Base-by-base conservation (phyloP, 2,797 vertebrate species). In the Phrynocephalus vlangalii region DNA sequence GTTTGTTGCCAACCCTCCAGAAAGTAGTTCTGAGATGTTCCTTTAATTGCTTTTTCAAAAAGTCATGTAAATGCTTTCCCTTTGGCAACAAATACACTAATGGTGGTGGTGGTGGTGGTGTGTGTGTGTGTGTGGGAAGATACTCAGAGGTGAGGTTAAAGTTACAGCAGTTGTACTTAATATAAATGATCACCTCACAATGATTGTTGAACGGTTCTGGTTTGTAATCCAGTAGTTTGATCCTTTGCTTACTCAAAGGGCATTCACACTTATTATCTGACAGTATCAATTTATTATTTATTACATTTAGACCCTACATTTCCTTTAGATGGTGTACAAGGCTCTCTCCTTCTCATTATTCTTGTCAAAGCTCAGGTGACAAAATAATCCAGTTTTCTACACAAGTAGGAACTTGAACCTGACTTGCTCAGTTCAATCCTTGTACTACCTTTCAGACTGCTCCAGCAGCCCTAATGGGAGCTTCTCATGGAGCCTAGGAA, bases 61-160 rank as follows among this genome's bases (percentile, higher is more conserved):
- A 0, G 1, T 13, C 70, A 52, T 0, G 0, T 0, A 1, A 60
- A 28, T 0, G 16, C 2, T 30, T 30, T 0, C n/a, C n/a, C 77
- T 79, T 71, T 44, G 5, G 26, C 24, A 28, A 73, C 11, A 28
- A 81, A 86, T 86, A 79, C 9, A 81, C 22, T n/a, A 13, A 63
- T 38, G 9, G 70, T 68, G 56, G 13, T 63, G 28, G 13, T 50
- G 16, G 15, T 3, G 56, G 78, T 77, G n/a, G n/a, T n/a, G n/a
- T n/a, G n/a, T n/a, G n/a, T n/a, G n/a, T n/a, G n/a, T 28, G 8
- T 70, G 68, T 73, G 71, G 10, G n/a, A 11, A 10, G 48, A 18
- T 50, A n/a, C 52, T 56, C 5, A 56, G 48, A 77, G n/a, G 33
- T 38, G 16, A 68, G 3, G 3, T 24, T 79, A 24, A 85, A 38